Percentiles rank a stretch among this genome's conserved stretches.
Conservation (phyloP, 2,797 vertebrate species). For the Octomys mimax region DNA sequence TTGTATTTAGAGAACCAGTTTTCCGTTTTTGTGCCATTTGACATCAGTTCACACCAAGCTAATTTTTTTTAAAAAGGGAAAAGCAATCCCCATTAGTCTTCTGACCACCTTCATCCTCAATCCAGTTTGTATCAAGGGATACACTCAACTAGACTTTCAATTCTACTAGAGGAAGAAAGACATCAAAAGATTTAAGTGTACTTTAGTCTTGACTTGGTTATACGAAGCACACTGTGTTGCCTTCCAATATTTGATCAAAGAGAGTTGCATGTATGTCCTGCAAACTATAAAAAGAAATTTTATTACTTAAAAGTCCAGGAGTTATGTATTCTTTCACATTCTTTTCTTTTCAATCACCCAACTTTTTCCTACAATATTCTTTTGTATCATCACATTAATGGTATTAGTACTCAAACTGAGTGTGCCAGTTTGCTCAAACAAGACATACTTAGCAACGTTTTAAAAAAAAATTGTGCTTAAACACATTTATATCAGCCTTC, state of each 20-base stretch:
- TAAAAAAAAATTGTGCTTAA: constrained; percentile 33
- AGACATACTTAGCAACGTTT: background rate
- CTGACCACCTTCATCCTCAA: constrained; percentile 81
- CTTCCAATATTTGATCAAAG: background rate
- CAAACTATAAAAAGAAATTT: background rate
- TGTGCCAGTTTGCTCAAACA: constrained; percentile 1
- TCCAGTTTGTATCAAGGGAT: background rate
- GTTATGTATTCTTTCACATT: constrained; percentile 44
- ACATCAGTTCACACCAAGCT: constrained; percentile 28
- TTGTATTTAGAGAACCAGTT: background rate
- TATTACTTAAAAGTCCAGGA: constrained; percentile 26
- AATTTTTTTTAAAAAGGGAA: constrained; percentile 85
- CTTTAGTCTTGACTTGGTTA: constrained; percentile 25
- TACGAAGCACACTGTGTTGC: background rate
- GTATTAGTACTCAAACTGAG: background rate
- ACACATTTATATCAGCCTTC: background rate
- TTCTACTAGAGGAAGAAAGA: background rate
- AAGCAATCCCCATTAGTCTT: constrained; percentile 77
- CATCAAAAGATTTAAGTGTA: background rate
- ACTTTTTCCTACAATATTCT: background rate
- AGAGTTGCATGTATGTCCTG: background rate
- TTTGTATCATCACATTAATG: background rate
- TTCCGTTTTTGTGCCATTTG: background rate
- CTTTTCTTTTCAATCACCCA: constrained; percentile 1
- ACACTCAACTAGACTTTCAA: background rate